Evolutionary conservation across 2,888 invertebrate species (phyloP), one percentile per base, ranked within the genome.

Genomic region (Cryptocephalus primarius): DNA sequence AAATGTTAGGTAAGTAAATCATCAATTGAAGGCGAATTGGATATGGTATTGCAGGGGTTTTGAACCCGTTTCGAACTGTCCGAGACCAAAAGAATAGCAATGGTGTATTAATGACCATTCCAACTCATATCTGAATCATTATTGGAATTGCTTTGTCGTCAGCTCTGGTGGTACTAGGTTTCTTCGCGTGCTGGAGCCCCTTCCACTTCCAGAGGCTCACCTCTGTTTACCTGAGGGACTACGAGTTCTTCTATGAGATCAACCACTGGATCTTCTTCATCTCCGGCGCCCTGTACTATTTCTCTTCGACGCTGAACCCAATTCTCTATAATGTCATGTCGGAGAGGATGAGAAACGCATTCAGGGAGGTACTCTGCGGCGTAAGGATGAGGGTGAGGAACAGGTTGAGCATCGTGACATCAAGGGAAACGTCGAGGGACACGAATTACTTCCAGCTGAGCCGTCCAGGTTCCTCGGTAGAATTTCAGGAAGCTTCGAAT

Each of bases 151-250:
- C n/a, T n/a, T n/a, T n/a, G n/a, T n/a, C n/a, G 12, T 10, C 74
- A 95, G 95, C 88, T 56, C 90, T 90, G 2, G 94, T 95, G 14
- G 95, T 95, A 45, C 76, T 93, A 8, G 86, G 89, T 33, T 95
- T 95, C 75, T 94, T 94, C 74, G 74, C 92, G 9, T 93, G 94
- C 71, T 95, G 95, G 94, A 90, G 92, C 0, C 95, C 95, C 32
- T 95, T 94, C 73, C 95, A 95, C 73, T 80, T 88, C 51, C 95
- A 95, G 70, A 75, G 95, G 8, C 75, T 95, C 45, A 80, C 91
- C 68, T 88, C 84, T 65, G 77, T 88, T 57, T 85, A 90, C 67
- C 85, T 57, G 80, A 75, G 75, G 51, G 68, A 78, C 14, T 73
- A 74, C 44, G 73, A 80, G 62, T 83, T 79, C 68, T 78, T 78